These are phyloP conservation scores for Oriolus oriolus DNA, from an alignment of 2,113 vertebrate species.

Conservation along the genomic window DNA sequence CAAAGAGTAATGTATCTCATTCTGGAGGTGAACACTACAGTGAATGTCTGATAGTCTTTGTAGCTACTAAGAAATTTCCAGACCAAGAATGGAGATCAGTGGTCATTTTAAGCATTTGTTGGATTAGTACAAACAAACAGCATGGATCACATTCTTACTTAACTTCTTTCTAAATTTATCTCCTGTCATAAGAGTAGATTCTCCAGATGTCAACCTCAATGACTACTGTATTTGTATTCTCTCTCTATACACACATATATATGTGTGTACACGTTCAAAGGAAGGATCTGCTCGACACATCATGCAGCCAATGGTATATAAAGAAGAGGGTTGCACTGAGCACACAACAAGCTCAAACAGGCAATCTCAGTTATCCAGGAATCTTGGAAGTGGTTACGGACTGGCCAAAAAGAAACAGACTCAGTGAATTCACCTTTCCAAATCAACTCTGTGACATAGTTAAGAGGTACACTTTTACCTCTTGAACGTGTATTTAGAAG, in stretches of 20 bases:
- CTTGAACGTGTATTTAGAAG: not conserved
- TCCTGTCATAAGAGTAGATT: not conserved
- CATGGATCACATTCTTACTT: not conserved
- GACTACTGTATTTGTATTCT: not conserved
- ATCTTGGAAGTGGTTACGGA: not conserved
- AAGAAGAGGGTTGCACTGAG: not conserved
- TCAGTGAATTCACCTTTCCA: not conserved
- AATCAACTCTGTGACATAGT: not conserved
- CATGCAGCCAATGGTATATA: not conserved
- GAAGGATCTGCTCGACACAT: not conserved
- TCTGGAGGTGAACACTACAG: not conserved
- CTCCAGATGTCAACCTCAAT: not conserved
- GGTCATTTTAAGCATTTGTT: not conserved
- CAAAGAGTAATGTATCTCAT: not conserved
- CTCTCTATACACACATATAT: not conserved
- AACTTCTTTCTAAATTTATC: not conserved
- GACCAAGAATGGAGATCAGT: not conserved
- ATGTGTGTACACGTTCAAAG: not conserved
- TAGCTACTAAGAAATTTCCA: not conserved
- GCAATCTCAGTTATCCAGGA: not conserved
- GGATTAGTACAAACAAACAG: not conserved
- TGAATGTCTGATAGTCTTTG: not conserved
- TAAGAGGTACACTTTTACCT: not conserved
- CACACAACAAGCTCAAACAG: not conserved
- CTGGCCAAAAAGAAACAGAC: not conserved